phyloP scores from a whole-genome alignment of 1,140 invertebrate species.

The Delia radicum region DNA sequence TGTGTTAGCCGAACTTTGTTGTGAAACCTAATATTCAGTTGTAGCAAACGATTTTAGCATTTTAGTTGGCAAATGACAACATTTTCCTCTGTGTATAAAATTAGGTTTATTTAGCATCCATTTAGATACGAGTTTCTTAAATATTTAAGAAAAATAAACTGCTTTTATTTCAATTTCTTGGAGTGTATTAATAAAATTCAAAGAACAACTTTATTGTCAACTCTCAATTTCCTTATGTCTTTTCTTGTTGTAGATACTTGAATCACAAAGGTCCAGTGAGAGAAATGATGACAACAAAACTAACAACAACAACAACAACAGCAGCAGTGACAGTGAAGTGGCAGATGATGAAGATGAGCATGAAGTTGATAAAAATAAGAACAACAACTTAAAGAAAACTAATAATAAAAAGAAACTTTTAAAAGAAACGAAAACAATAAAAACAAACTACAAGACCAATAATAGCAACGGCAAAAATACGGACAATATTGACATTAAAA shows the following conservation, averaged over 20 bases:
- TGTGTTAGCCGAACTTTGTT: too few species aligned
- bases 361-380: not conserved
- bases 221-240: too few species aligned
- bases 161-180: too few species aligned
- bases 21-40: too few species aligned
- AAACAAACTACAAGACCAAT: conserved; percentile 17
- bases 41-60: too few species aligned
- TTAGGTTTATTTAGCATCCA: too few species aligned
- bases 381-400: not conserved
- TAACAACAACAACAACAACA: conserved; percentile 40
- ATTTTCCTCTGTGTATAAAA: too few species aligned
- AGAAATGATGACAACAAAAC: conserved; percentile 33
- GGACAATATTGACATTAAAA: not conserved
- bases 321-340: conserved; percentile 12
- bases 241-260: conserved; percentile 48
- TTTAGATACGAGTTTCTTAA: too few species aligned
- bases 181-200: too few species aligned
- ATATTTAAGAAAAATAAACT: too few species aligned
- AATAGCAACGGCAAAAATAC: not conserved
- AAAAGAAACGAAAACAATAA: conserved; percentile 19
- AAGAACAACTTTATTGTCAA: too few species aligned
- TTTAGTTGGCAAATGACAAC: too few species aligned
- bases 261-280: conserved; percentile 41
- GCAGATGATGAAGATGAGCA: not conserved
- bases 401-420: conserved; percentile 13